Conservation (phyloP, 2,888 invertebrate species). For the Endotricha flammealis region DNA sequence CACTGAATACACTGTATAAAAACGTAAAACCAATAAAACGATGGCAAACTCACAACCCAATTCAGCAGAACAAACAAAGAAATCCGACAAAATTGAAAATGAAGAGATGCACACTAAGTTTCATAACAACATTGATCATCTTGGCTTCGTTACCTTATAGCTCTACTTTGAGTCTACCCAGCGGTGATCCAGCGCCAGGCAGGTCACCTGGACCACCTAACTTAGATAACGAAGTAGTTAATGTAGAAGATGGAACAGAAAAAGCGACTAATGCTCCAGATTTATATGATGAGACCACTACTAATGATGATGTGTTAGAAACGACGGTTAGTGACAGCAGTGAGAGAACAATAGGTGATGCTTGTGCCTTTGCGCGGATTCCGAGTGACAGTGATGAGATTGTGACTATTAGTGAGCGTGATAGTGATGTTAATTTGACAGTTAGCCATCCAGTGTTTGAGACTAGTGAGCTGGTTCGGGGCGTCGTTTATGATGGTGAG, state of each 20-base stretch:
- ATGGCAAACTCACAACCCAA: slow-evolving; percentile 21
- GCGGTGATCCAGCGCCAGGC: slow-evolving; percentile 82
- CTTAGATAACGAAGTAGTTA: slow-evolving; percentile 16
- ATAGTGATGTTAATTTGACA: slow-evolving; percentile 71
- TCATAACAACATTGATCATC: slow-evolving; percentile 44
- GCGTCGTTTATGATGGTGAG: slow-evolving; percentile 78
- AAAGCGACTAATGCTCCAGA: slow-evolving; percentile 30
- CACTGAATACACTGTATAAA: slow-evolving; percentile 23
- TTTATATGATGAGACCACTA: slow-evolving; percentile 48
- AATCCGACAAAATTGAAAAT: slow-evolving; percentile 45
- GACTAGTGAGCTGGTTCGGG: slow-evolving; percentile 68
- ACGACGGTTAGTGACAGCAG: slow-evolving; percentile 41
- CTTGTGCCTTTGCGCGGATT: slow-evolving; percentile 62
- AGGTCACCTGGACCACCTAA: slow-evolving; percentile 81
- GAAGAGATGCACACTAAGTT: slow-evolving; percentile 34
- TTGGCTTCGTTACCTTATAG: slow-evolving; percentile 62
- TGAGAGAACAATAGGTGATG: slow-evolving; percentile 45
- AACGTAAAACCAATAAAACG: slow-evolving; percentile 22
- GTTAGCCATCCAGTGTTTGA: slow-evolving; percentile 73
- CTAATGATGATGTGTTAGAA: slow-evolving; percentile 30
- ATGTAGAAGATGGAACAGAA: slow-evolving; percentile 29
- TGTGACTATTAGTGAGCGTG: slow-evolving; percentile 55
- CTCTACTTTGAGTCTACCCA: slow-evolving; percentile 60
- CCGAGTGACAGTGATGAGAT: slow-evolving; percentile 64
- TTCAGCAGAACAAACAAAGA: slow-evolving; percentile 22